Percentiles rank a stretch among this genome's conserved stretches.
phyloP scores from a whole-genome alignment of 2,888 invertebrate genomes.

The Mythimna ferrago region DNA sequence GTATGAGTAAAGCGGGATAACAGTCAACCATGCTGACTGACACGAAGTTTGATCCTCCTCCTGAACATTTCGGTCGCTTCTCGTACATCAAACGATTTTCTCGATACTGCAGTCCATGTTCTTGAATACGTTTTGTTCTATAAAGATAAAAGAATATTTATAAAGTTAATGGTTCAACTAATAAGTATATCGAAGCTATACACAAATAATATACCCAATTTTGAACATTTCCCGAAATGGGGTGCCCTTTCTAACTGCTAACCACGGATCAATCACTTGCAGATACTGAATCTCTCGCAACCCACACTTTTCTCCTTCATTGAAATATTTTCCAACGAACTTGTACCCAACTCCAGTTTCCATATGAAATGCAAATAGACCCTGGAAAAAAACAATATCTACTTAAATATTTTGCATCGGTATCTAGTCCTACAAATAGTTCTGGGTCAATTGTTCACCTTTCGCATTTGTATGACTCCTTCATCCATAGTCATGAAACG shows the following conservation, averaged over 20 bases:
- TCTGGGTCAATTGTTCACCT: conserved; percentile 70
- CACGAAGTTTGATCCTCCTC: conserved; percentile 91
- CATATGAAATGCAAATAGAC: conserved; percentile 93
- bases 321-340: conserved; percentile 92
- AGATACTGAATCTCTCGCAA: conserved; percentile 92
- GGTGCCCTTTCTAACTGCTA: conserved; percentile 91
- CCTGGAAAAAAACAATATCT: conserved; percentile 70
- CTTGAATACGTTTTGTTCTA: conserved; percentile 85
- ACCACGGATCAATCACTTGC: conserved; percentile 92
- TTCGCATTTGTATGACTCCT: conserved; percentile 90
- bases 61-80: conserved; percentile 91
- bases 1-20: conserved; percentile 84
- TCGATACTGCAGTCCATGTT: conserved; percentile 90
- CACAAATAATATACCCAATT: conserved; percentile 87
- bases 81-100: conserved; percentile 91
- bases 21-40: conserved; percentile 93
- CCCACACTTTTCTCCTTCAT: conserved; percentile 93
- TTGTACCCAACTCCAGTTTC: conserved; percentile 92
- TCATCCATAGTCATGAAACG: conserved; percentile 91
- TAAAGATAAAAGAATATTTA: conserved; percentile 42
- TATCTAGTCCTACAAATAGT: neutral
- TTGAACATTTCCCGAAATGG: conserved; percentile 92
- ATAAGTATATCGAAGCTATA: neutral
- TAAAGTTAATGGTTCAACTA: neutral
- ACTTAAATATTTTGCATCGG: neutral